A percentile compares a stretch with the other conserved stretches of the same genome.
Evolutionary conservation across 2,113 vertebrate species (phyloP).

Genomic region (Vicugna pacos): DNA sequence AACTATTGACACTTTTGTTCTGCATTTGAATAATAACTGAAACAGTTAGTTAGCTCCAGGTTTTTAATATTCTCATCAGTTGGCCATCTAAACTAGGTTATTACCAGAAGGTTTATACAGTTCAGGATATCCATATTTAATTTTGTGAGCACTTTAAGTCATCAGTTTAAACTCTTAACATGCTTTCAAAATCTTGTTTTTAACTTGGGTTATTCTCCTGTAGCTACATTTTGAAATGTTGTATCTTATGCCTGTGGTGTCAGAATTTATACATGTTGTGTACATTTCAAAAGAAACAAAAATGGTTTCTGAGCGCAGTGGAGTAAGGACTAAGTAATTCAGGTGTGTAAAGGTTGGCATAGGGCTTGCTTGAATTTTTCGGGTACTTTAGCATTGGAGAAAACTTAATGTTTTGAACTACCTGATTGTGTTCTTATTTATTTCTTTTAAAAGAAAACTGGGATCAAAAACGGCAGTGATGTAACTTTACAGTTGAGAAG

Average conservation of each 20-base stretch:
- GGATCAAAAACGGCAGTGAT: constrained; percentile 59
- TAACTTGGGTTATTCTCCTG: constrained; percentile 44
- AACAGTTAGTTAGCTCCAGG: background rate
- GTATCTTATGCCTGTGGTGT: constrained; percentile 43
- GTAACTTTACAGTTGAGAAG: constrained; percentile 68
- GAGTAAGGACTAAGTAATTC: constrained; percentile 49
- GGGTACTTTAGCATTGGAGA: constrained; percentile 33
- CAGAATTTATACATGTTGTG: background rate
- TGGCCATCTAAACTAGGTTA: constrained; percentile 56
- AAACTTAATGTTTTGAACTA: constrained; percentile 65
- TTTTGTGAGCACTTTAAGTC: constrained; percentile 53
- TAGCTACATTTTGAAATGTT: constrained; percentile 68
- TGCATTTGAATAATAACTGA: constrained; percentile 58
- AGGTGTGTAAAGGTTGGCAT: constrained; percentile 15
- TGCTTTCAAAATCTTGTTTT: constrained; percentile 61
- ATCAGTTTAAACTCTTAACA: constrained; percentile 29
- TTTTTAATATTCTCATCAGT: constrained; percentile 46
- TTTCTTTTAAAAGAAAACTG: constrained; percentile 69
- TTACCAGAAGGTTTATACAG: constrained; percentile 50
- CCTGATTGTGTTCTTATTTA: constrained; percentile 63
- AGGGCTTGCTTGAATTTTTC: constrained; percentile 43
- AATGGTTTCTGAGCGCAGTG: constrained; percentile 11
- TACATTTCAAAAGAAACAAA: constrained; percentile 61
- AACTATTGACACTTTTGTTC: constrained; percentile 16
- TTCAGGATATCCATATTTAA: constrained; percentile 57